A percentile compares a stretch with the other conserved stretches of the same genome.
phyloP scores from a whole-genome alignment of 2,888 invertebrate species.

The Sicus ferrugineus region DNA sequence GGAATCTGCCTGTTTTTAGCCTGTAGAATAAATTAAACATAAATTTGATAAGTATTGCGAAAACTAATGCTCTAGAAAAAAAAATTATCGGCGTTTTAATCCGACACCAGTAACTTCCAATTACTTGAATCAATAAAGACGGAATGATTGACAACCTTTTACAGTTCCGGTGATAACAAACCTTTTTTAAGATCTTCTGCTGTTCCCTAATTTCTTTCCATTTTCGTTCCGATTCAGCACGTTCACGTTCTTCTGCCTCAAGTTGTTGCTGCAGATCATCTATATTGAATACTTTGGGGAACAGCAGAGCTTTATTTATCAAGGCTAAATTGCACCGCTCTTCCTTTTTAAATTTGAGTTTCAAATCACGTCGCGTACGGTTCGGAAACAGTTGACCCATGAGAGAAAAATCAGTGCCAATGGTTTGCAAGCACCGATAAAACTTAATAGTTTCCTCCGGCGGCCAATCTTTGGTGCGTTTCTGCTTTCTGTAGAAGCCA shows the following conservation, averaged over 20 bases:
- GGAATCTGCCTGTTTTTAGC: background rate
- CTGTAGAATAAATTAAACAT: background rate
- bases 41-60: no score
- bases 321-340: slow-evolving; percentile 78
- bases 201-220: slow-evolving; percentile 48
- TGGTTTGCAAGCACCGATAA: slow-evolving; percentile 85
- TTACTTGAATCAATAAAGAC: no score
- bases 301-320: slow-evolving; percentile 78
- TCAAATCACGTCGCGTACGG: slow-evolving; percentile 81
- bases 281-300: slow-evolving; percentile 75
- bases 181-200: slow-evolving; percentile 50
- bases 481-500: slow-evolving; percentile 74
- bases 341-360: slow-evolving; percentile 92
- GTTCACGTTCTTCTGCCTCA: slow-evolving; percentile 63
- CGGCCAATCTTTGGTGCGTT: slow-evolving; percentile 78
- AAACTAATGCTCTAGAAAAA: no score
- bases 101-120: no score
- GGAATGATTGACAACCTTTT: no score
- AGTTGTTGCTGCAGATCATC: slow-evolving; percentile 70
- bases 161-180: slow-evolving; percentile 37
- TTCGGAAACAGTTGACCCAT: slow-evolving; percentile 86
- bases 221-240: slow-evolving; percentile 46
- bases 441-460: slow-evolving; percentile 86
- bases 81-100: no score
- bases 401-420: slow-evolving; percentile 92